A percentile compares a stretch with the other conserved stretches of the same genome.
These are phyloP conservation scores for Eurytoma californica DNA, from an alignment of 2,888 invertebrate species.

Conservation along the genomic window DNA sequence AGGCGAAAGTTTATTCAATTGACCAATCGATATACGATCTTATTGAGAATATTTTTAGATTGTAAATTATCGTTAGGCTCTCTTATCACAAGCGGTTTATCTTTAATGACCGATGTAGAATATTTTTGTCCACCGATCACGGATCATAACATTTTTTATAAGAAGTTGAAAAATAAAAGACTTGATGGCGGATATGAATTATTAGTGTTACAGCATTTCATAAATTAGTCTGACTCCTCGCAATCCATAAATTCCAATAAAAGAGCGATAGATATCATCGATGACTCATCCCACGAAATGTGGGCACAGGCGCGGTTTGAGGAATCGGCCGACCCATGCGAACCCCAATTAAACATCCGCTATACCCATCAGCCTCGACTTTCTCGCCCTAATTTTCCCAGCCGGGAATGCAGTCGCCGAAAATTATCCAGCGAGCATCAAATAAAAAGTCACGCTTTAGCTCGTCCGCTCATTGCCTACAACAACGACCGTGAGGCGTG, in stretches of 20 bases:
- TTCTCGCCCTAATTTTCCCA: conserved; percentile 49
- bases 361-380: neutral
- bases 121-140: neutral
- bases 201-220: conserved; percentile 39
- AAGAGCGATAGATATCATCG: conserved; percentile 48
- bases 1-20: no score
- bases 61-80: neutral
- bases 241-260: conserved; percentile 46
- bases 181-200: neutral
- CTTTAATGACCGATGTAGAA: neutral
- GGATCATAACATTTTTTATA: no score
- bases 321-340: conserved; percentile 32
- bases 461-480: neutral
- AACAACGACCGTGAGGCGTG: conserved; percentile 15
- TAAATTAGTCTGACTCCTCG: conserved; percentile 31
- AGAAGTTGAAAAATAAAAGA: conserved; percentile 9
- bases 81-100: conserved; percentile 17
- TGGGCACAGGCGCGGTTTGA: conserved; percentile 38
- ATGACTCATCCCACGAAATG: conserved; percentile 50
- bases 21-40: neutral
- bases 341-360: conserved; percentile 5
- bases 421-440: conserved; percentile 69
- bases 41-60: conserved; percentile 1
- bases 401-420: conserved; percentile 68
- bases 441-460: conserved; percentile 65